A percentile compares a stretch with the other conserved stretches of the same genome.
Conservation (phyloP, 2,113 vertebrate genomes). For the Oxyura jamaicensis region DNA sequence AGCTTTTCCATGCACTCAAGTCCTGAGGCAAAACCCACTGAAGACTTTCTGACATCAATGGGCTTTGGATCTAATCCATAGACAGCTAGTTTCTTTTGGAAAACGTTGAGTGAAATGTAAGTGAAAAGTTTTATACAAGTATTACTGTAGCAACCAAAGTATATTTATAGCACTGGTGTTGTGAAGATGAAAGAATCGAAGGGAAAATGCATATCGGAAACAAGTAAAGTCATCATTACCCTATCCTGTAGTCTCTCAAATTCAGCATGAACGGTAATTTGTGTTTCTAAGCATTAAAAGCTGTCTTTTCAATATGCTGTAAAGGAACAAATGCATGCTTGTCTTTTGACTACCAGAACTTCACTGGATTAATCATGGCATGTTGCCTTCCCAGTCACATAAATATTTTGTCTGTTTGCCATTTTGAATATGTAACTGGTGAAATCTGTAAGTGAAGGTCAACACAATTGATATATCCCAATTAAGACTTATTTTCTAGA, state of each 20-base stretch:
- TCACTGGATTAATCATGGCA: not conserved
- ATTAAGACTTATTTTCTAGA: not conserved
- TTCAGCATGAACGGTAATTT: not conserved
- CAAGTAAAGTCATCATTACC: not conserved
- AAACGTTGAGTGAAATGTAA: slow-evolving; percentile 40
- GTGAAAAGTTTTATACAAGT: slow-evolving; percentile 32
- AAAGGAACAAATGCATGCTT: not conserved
- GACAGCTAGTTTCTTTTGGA: slow-evolving; percentile 40
- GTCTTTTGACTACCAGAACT: not conserved
- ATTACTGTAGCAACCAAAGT: not conserved
- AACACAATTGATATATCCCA: not conserved
- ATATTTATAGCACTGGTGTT: not conserved
- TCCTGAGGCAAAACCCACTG: slow-evolving; percentile 38
- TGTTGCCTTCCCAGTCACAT: not conserved
- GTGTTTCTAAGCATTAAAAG: not conserved
- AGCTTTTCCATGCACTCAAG: slow-evolving; percentile 3
- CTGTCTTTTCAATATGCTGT: not conserved
- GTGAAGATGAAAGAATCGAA: slow-evolving; percentile 1
- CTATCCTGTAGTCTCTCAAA: not conserved
- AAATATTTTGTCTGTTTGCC: not conserved
- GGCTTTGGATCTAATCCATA: slow-evolving; percentile 10
- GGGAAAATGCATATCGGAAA: not conserved
- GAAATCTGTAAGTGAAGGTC: not conserved
- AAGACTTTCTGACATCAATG: slow-evolving; percentile 45
- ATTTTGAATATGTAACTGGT: not conserved